Conservation (phyloP, 2,888 invertebrate genomes). For the Nezara viridula region DNA sequence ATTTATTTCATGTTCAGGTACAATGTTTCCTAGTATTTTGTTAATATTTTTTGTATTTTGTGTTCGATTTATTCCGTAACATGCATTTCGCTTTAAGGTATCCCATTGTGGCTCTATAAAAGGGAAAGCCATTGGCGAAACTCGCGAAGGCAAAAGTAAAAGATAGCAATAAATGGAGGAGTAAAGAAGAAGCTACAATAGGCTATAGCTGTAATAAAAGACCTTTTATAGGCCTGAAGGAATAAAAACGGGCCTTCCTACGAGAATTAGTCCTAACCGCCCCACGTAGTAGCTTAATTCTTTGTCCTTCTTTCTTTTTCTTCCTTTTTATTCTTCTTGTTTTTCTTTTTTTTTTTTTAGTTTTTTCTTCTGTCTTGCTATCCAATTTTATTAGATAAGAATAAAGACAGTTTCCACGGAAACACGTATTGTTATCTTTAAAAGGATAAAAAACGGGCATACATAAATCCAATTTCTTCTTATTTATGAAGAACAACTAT, state of each 20-base stretch:
- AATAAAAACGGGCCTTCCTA: constrained; percentile 5
- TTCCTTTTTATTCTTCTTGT: neutral
- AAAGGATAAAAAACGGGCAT: neutral
- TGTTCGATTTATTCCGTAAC: neutral
- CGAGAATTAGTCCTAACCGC: constrained; percentile 46
- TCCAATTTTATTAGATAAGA: neutral
- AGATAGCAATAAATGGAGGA: constrained; percentile 22
- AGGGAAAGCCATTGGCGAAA: neutral
- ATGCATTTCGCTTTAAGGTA: neutral
- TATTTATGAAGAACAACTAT: neutral
- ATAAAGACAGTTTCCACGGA: neutral
- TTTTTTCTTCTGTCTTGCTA: neutral
- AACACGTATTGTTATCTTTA: neutral
- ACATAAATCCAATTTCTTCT: neutral
- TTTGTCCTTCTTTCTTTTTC: constrained; percentile 10
- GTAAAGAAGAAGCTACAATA: constrained; percentile 30
- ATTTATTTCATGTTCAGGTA: too few relatives aligned
- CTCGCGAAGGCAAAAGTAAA: constrained; percentile 41
- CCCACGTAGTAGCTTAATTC: constrained; percentile 48
- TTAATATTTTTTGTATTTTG: neutral
- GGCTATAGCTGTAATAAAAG: constrained; percentile 40
- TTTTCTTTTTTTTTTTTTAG: neutral
- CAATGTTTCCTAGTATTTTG: neutral
- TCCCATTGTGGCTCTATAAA: neutral
- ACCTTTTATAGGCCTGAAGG: constrained; percentile 39